A percentile compares a stretch with the other conserved stretches of the same genome.
Evolutionary conservation across 2,888 invertebrate species (phyloP).

Genomic region (Cremastobaeus sp.): DNA sequence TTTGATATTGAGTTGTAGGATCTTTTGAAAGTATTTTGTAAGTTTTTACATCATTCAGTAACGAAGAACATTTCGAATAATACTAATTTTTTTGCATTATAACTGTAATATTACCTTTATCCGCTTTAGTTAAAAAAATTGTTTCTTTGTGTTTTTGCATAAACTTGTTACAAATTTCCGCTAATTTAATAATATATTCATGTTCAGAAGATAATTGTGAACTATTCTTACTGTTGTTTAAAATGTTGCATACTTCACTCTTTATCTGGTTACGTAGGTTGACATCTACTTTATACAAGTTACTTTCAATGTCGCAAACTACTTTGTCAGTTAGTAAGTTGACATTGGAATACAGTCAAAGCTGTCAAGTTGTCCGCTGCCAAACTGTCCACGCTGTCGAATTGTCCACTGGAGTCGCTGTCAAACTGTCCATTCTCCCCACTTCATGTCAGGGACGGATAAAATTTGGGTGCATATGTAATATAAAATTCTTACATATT

Average conservation of each 20-base stretch:
- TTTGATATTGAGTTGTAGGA: not conserved
- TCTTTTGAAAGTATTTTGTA: conserved; percentile 1
- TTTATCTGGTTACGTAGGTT: no score
- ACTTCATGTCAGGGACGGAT: not conserved
- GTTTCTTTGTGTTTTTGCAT: not conserved
- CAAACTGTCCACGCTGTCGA: conserved; percentile 2
- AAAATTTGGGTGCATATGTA: not conserved
- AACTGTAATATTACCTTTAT: not conserved
- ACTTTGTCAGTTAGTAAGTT: no score
- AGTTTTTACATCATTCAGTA: not conserved
- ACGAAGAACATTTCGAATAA: not conserved
- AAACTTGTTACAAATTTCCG: not conserved
- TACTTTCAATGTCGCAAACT: no score
- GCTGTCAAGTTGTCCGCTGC: conserved; percentile 6
- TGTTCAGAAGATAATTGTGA: not conserved
- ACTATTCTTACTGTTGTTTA: conserved; percentile 1
- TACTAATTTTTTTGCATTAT: not conserved
- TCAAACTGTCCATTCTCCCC: not conserved
- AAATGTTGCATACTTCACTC: no score
- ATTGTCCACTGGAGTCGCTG: not conserved
- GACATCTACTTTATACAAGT: no score
- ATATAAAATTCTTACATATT: no score
- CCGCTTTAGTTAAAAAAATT: not conserved
- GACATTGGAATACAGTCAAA: conserved; percentile 5
- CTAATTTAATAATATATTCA: not conserved